Base-by-base conservation (phyloP, 2,113 vertebrate species). In the Brienomyrus longianalis region DNA sequence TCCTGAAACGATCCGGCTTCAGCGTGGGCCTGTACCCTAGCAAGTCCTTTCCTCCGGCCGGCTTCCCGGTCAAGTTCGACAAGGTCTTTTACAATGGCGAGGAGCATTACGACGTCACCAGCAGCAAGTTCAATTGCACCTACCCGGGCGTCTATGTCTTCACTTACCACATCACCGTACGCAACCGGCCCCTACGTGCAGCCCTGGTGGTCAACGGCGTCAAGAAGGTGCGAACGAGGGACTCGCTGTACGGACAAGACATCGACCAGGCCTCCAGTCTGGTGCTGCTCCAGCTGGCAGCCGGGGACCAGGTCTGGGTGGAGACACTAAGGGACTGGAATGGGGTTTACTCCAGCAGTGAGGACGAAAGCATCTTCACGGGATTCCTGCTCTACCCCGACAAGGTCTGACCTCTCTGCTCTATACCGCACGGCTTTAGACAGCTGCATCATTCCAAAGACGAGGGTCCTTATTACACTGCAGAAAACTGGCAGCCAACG, bases 321-420 rank as follows among this genome's bases (percentile, higher is more conserved):
- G 98, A 99, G 93, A 98, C 97, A 0, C 93, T 97, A 0, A 96
- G 97, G 93, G 98, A 99, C 90, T 99, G 98, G 98, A 99, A 99
- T 1, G 98, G 98, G 0, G 93, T 96, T 3, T 98, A 99, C 0
- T 97, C 95, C 23, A 97, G 98, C 15, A 95, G 96, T 0, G 98
- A 99, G 92, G 98, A 99, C 0, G 97, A 99, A 93, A 99, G 98
- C 86, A 93, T 97, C 93, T 99, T 99, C 90, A 97, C 97, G 0
- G 98, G 98, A 8, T 99, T 99, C 91, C 95, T 99, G 91, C 95
- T 99, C 39, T 99, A 98, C 90, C 95, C 97, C 0, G 97, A 98
- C 86, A 93, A 91, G 2, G 31, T 70, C 90, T 95, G 92, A 94
- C 56, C 2, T 87, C 54, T 45, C 88, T 15, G 23, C 17, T 45